Conservation (phyloP, 2,888 invertebrate species). For the Trachelus stipa region DNA sequence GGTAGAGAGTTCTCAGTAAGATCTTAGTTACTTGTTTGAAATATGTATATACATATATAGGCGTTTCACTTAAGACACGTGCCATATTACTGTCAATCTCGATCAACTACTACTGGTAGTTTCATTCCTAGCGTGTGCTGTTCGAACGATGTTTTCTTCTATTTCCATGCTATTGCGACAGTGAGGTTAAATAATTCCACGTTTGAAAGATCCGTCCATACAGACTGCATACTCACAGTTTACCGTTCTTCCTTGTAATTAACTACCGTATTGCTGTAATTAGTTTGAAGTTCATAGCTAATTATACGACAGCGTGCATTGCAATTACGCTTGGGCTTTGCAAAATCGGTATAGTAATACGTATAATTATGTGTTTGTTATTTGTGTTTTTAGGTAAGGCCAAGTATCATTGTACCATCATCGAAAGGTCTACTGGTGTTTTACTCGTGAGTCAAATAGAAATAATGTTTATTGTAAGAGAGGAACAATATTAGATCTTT, state of each 20-base stretch:
- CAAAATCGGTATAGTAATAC: neutral
- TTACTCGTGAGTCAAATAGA: neutral
- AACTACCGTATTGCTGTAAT: slow-evolving; percentile 44
- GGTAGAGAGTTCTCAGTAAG: neutral
- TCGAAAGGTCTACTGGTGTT: neutral
- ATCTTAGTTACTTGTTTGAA: neutral
- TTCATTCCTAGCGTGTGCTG: neutral
- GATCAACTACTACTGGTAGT: neutral
- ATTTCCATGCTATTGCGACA: neutral
- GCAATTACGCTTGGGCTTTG: neutral
- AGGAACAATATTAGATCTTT: neutral
- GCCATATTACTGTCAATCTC: neutral
- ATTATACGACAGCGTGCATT: slow-evolving; percentile 26
- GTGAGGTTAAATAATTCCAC: neutral
- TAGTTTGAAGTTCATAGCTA: slow-evolving; percentile 41
- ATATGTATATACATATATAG: neutral
- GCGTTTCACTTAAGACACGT: neutral
- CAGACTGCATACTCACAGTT: neutral
- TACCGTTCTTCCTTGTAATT: slow-evolving; percentile 38
- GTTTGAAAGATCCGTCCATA: neutral
- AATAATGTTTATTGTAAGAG: neutral
- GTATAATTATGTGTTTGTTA: neutral
- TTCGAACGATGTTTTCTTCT: neutral
- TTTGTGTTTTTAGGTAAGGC: neutral
- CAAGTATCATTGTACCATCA: neutral